Evolutionary conservation across 2,113 vertebrate genomes (phyloP).

Genomic region (Meriones unguiculatus): DNA sequence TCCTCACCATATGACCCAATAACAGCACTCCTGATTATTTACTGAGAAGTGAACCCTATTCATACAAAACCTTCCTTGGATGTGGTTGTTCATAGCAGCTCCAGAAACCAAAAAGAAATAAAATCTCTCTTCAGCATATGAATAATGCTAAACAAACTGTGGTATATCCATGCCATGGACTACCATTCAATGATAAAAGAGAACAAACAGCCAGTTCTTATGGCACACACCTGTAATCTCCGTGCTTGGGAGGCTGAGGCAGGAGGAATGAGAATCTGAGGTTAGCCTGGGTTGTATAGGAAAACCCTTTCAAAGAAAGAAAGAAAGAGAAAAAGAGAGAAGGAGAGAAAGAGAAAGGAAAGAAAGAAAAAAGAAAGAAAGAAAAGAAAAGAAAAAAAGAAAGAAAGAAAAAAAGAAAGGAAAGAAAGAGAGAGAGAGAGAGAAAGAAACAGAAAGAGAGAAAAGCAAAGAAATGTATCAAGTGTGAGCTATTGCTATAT

Average conservation of each 20-base stretch:
- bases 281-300: not conserved
- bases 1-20: not conserved
- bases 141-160: not conserved
- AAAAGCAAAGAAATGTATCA: no score
- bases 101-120: not conserved
- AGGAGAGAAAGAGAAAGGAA: no score
- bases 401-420: no score
- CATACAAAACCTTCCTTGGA: not conserved
- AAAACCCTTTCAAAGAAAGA: not conserved
- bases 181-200: not conserved
- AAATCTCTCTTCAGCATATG: not conserved
- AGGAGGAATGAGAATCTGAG: not conserved
- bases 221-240: not conserved
- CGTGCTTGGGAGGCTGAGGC: not conserved
- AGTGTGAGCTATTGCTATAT: not conserved
- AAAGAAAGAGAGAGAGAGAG: not conserved
- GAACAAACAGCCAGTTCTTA: not conserved
- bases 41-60: not conserved
- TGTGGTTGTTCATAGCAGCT: not conserved
- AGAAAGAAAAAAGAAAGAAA: no score
- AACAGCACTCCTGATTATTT: not conserved
- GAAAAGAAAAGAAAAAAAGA: no score
- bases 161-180: accelerated
- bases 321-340: no score
- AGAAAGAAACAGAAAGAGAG: no score